Percentiles rank a stretch among this genome's conserved stretches.
Evolutionary conservation across 2,113 vertebrate species (phyloP).

Genomic region (Myanophis thanlyinensis): DNA sequence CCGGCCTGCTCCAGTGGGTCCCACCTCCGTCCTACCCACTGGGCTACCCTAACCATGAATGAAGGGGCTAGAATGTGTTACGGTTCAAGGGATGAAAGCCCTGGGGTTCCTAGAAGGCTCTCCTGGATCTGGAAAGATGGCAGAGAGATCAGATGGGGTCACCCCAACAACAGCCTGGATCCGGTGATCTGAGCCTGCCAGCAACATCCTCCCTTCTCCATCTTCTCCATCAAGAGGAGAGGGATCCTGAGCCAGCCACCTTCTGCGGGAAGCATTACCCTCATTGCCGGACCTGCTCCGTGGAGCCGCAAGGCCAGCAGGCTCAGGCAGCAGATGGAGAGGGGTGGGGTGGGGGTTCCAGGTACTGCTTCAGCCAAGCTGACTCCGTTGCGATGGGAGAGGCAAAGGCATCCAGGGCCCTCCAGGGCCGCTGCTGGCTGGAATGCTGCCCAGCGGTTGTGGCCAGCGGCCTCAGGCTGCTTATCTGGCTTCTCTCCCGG

Average conservation of each 20-base stretch:
- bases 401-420: neutral
- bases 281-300: neutral
- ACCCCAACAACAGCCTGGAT: neutral
- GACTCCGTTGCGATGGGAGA: neutral
- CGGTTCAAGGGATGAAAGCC: neutral
- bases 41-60: neutral
- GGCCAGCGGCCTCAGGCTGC: neutral
- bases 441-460: too few species aligned
- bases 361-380: neutral
- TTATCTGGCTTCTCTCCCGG: neutral
- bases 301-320: neutral
- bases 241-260: neutral
- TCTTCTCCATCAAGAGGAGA: neutral
- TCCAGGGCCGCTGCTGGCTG: neutral
- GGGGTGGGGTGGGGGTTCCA: neutral
- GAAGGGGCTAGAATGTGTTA: neutral
- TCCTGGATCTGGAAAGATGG: neutral
- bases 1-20: neutral
- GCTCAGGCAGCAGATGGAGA: neutral
- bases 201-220: neutral
- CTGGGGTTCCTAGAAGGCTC: neutral
- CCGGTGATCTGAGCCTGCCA: neutral
- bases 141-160: neutral
- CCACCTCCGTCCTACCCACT: neutral
- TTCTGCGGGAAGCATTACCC: neutral